Percentiles rank a stretch among this genome's conserved stretches.
phyloP scores from a whole-genome alignment of 1,140 invertebrate genomes.

The Polypedilum pembai region DNA sequence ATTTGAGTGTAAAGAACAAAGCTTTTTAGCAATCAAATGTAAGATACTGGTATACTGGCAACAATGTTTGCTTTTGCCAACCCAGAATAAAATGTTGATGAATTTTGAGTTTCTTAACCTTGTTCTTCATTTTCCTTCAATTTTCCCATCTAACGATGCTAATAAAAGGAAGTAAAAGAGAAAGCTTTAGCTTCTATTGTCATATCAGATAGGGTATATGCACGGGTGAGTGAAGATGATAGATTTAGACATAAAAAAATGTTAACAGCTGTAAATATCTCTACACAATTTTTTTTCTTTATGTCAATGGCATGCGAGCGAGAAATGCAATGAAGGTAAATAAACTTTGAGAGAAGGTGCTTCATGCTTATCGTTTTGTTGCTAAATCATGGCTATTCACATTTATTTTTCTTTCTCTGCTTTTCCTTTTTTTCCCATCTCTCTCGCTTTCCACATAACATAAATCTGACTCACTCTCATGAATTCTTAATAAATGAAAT shows the following conservation, averaged over 20 bases:
- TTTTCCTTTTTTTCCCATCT: neutral
- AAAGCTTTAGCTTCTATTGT: too few species aligned
- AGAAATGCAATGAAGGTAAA: neutral
- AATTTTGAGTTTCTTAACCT: too few species aligned
- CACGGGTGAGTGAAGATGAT: neutral
- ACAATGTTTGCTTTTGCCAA: too few species aligned
- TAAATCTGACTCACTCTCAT: constrained; percentile 12
- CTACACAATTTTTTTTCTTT: neutral
- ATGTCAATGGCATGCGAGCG: neutral
- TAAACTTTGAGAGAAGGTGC: constrained; percentile 1
- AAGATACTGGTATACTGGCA: too few species aligned
- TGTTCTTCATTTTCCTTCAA: too few species aligned
- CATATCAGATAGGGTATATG: too few species aligned
- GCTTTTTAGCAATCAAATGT: too few species aligned
- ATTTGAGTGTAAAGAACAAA: too few species aligned
- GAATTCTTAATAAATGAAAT: constrained; percentile 19
- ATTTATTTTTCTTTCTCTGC: neutral
- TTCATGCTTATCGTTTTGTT: neutral
- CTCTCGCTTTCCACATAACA: neutral
- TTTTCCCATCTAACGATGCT: too few species aligned
- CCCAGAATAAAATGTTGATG: too few species aligned
- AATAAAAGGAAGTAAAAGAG: too few species aligned
- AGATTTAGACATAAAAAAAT: neutral
- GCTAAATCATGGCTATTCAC: constrained; percentile 11
- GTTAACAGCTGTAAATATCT: neutral